phyloP scores from a whole-genome alignment of 2,113 vertebrate genomes.

The Brachyhypopomus occidentalis region DNA sequence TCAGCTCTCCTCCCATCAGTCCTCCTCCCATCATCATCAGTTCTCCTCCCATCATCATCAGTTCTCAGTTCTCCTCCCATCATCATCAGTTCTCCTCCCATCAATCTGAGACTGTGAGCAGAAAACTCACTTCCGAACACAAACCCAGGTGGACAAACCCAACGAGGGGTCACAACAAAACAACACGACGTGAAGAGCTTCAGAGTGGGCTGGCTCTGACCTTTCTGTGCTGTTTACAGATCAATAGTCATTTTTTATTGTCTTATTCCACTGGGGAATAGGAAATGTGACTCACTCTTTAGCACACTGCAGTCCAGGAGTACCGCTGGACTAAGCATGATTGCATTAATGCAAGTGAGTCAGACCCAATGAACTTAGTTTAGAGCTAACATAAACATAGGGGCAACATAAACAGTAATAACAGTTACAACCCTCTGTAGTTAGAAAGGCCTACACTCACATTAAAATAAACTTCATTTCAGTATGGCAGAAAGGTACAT shows the following conservation, averaged over 20 bases:
- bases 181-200: not conserved
- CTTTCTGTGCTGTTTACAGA: not conserved
- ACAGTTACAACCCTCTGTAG: too few species aligned
- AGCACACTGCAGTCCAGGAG: not conserved
- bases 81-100: too few species aligned
- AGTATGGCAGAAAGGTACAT: not conserved
- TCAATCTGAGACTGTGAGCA: too few species aligned
- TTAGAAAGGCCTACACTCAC: not conserved
- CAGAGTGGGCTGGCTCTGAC: not conserved
- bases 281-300: not conserved
- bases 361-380: not conserved
- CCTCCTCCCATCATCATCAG: too few species aligned
- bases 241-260: slow-evolving; percentile 24
- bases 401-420: not conserved
- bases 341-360: not conserved
- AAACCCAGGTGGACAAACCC: too few species aligned
- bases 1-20: too few species aligned
- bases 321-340: not conserved
- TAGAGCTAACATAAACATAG: not conserved
- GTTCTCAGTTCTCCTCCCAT: too few species aligned
- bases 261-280: not conserved
- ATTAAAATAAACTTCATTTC: slow-evolving; percentile 1
- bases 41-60: too few species aligned
- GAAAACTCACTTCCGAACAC: too few species aligned
- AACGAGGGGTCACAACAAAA: not conserved